Evolutionary conservation across 2,113 vertebrate species (phyloP).

Genomic region (Anoura caudifer): DNA sequence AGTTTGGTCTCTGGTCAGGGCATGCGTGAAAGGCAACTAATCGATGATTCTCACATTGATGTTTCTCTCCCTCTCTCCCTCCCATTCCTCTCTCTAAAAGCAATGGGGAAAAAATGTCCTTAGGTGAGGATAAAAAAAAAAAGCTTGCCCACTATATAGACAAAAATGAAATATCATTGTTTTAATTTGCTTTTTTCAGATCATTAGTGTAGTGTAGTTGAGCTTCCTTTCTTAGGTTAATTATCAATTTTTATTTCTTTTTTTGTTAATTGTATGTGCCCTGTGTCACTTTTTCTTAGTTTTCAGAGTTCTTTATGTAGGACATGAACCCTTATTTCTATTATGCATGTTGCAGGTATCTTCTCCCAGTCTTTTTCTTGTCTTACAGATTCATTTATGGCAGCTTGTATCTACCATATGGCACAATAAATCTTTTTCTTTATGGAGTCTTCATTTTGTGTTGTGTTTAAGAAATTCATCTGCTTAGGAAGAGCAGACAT

Average conservation of each 20-base stretch:
- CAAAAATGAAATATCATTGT: not conserved
- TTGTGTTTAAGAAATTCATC: not conserved
- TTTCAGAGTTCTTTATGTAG: not conserved
- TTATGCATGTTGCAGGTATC: not conserved
- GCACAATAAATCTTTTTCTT: not conserved
- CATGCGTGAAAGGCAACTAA: too few relatives aligned
- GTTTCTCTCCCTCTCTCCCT: too few relatives aligned
- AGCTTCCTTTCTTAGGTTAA: not conserved
- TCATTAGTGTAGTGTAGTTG: not conserved
- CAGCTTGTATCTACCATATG: not conserved
- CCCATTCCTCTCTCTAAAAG: too few relatives aligned
- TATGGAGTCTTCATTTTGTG: slow-evolving; percentile 1
- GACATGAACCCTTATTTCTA: not conserved
- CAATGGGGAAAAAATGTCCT: too few relatives aligned
- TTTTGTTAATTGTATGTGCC: not conserved
- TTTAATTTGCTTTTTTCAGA: not conserved
- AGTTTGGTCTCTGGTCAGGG: too few relatives aligned
- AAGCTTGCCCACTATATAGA: not conserved
- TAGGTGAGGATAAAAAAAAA: not conserved
- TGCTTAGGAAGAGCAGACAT: not conserved
- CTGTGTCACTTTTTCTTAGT: not conserved
- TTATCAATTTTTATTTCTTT: not conserved
- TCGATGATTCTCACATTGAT: too few relatives aligned
- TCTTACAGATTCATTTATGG: not conserved
- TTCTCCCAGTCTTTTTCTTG: not conserved